These are phyloP conservation scores for Caretta caretta DNA, from an alignment of 2,113 vertebrate genomes.

Conservation along the genomic window DNA sequence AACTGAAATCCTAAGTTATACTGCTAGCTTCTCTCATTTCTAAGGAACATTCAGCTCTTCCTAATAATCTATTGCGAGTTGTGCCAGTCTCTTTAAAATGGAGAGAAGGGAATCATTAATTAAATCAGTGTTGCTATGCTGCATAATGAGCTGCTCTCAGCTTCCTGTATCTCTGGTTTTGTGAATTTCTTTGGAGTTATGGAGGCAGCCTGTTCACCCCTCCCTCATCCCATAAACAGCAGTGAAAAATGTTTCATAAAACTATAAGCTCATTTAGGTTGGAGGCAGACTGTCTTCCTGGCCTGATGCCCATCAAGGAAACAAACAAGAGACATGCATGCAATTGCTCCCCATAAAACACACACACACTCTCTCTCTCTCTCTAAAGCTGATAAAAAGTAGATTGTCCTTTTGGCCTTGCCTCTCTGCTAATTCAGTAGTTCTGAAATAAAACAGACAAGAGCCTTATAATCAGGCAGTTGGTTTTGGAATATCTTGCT, in stretches of 20 bases:
- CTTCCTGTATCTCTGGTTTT: conserved; percentile 1
- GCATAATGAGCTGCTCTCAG: background rate
- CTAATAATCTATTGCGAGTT: background rate
- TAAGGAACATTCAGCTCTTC: conserved; percentile 18
- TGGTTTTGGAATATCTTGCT: background rate
- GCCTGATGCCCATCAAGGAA: conserved; percentile 46
- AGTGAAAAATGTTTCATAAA: conserved; percentile 51
- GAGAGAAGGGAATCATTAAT: conserved; percentile 33
- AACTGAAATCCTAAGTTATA: background rate
- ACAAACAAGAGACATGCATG: conserved; percentile 50
- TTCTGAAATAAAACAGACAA: conserved; percentile 50
- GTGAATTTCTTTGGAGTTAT: conserved; percentile 34
- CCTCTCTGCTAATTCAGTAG: conserved; percentile 56
- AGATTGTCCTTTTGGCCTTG: conserved; percentile 8
- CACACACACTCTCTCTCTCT: background rate
- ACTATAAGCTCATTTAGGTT: conserved; percentile 51
- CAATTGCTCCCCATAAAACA: conserved; percentile 27
- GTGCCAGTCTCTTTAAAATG: conserved; percentile 19
- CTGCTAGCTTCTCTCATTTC: background rate
- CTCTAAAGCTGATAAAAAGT: conserved; percentile 15
- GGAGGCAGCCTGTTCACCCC: conserved; percentile 8
- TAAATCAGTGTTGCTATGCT: background rate
- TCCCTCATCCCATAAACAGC: conserved; percentile 38
- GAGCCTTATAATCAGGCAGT: background rate
- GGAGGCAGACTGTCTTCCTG: conserved; percentile 69